Evolutionary conservation across 2,888 invertebrate genomes (phyloP), one percentile per base, ranked within the genome.

Genomic region (Muscina levida): DNA sequence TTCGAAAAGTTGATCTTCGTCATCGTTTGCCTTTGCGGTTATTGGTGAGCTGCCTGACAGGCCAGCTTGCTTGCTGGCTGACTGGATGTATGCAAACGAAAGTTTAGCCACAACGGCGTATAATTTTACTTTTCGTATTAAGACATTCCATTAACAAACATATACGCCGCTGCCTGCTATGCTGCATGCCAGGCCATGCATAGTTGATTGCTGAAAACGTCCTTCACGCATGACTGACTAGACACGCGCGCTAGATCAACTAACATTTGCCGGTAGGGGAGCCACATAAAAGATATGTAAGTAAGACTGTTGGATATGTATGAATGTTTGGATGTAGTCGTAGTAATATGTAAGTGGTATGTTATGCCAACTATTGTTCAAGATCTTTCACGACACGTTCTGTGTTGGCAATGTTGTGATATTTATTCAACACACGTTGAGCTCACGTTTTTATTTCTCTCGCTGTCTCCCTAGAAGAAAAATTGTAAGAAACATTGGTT

Each of bases 181-280:
- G 51, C 62, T 37, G 2, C 37, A 26, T 42, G 15, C 22, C 46
- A 62, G 15, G 19, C 19, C 53, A 42, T 57, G 62, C 39, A 65
- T 72, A 72, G 3, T n/a, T n/a, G 31, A 72, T 59, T 57, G 71
- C 48, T 73, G 70, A 86, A 85, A 84, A 84, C 88, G 86, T 86
- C 88, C 86, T 87, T 88, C 89, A 89, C 85, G 88, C 87, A 85
- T 84, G 84, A 85, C 84, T 86, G 85, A 76, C 78, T 82, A 82
- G 77, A 72, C 83, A 75, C 83, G 83, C 75, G 73, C 66, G n/a
- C 31, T 51, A 24, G 22, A 46, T 37, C 4, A 59, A n/a, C 19
- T 15, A 24, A 57, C 57, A 57, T n/a, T n/a, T 2, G 1, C 3
- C 31, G 8, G 31, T n/a, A n/a, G n/a, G n/a, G n/a, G n/a, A n/a